Evolutionary conservation across 2,888 invertebrate genomes (phyloP).

Genomic region (Horisme vitalbata): DNA sequence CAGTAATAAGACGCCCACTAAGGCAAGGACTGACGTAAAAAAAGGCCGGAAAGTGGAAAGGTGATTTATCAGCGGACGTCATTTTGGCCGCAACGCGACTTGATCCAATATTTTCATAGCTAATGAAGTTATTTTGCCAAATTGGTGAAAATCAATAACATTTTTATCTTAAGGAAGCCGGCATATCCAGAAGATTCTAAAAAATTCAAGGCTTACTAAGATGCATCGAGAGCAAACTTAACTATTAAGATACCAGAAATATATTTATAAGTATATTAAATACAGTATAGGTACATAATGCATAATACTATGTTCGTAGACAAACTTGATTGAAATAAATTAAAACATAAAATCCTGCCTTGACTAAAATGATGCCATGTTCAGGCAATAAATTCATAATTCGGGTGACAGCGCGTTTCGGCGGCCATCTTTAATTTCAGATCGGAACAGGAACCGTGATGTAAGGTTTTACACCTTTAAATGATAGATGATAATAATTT

Average conservation of each 20-base stretch:
- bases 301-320: no score
- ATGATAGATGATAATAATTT: no score
- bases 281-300: no score
- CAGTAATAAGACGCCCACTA: constrained; percentile 50
- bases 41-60: constrained; percentile 43
- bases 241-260: no score
- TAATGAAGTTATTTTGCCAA: neutral
- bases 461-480: no score
- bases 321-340: neutral
- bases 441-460: constrained; percentile 37
- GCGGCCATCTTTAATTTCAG: constrained; percentile 40
- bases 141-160: no score
- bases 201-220: no score
- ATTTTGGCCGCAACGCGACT: constrained; percentile 43
- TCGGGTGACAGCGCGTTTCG: constrained; percentile 26
- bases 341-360: neutral
- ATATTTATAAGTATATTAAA: no score
- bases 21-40: constrained; percentile 50
- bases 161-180: no score
- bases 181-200: no score
- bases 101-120: constrained; percentile 46
- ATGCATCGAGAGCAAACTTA: no score
- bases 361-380: constrained; percentile 21
- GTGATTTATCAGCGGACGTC: constrained; percentile 56
- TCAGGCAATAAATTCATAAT: constrained; percentile 29